Base-by-base conservation (phyloP, 1,140 invertebrate species). In the Brachionus angularis region DNA sequence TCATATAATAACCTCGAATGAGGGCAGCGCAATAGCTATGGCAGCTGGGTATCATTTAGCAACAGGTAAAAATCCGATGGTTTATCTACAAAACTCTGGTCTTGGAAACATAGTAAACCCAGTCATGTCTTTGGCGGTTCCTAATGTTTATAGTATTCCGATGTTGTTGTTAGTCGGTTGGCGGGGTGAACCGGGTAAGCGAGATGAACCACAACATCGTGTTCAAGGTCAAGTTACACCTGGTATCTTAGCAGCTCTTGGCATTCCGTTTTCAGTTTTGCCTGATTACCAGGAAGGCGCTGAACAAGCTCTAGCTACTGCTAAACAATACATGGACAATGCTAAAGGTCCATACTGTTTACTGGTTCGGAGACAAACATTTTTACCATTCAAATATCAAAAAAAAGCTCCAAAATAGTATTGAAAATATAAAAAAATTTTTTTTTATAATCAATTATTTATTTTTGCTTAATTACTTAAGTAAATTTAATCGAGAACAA, bases 61-160 rank as follows among this genome's bases (percentile, higher is more conserved):
- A 31, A 83, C 81, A 27, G 80, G 80, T 46, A 81, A 79, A 73
- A 72, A 75, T 36, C 76, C 79, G 1, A 73, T 83, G 71, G 82
- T 83, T 4, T 84, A 83, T 74, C 74, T 84, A 39, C 83, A 80
- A 78, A 79, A 84, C 70, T 83, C 82, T 58, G 83, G 83, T 31
- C 73, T 84, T 14, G 83, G 83, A 44, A 84, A 84, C 73, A 79
- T 78, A 39, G 79, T 84, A 0, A 84, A 83, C 74, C 83, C 83
- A 4, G 74, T 81, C 50, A 79, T 83, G 73, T 83, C 82, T 36
- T 74, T 84, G 52, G 79, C 80, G 25, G 75, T 75, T 1, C 79
- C 77, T 1, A 76, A 79, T 52, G 81, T 83, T 2, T 84, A 82
- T 72, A 80, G 77, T 72, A 80, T 83, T 18, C 83, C 83, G 4